phyloP scores from a whole-genome alignment of 2,888 invertebrate genomes.

The Drosophila anomalata region DNA sequence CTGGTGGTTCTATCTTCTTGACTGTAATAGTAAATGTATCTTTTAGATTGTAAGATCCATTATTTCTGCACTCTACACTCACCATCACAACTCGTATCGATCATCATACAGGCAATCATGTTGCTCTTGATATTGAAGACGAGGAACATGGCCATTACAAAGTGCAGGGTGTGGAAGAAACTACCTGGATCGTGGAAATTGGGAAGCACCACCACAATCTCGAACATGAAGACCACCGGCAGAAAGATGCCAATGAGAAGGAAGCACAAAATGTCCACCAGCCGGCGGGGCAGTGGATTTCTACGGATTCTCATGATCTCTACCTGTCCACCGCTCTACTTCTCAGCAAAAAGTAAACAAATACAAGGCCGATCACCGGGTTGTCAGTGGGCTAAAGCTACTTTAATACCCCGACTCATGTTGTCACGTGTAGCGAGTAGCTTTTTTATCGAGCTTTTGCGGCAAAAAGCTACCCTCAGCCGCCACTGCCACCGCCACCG shows the following conservation, averaged over 20 bases:
- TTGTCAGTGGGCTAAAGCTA: background rate
- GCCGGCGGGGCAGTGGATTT: constrained; percentile 65
- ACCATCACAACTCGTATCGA: constrained; percentile 90
- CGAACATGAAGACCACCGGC: constrained; percentile 78
- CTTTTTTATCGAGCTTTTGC: constrained; percentile 4
- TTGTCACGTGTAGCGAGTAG: constrained; percentile 2
- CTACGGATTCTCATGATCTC: constrained; percentile 57
- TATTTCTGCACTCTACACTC: constrained; percentile 53
- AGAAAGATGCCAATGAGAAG: constrained; percentile 65
- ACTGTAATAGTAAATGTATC: background rate
- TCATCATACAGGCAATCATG: constrained; percentile 89
- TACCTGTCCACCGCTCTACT: background rate
- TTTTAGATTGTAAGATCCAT: background rate
- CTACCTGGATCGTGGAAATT: constrained; percentile 86
- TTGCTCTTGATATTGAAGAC: constrained; percentile 91
- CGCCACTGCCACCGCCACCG: background rate
- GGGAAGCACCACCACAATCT: constrained; percentile 89
- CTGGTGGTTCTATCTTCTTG: constrained; percentile 24
- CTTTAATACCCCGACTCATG: background rate
- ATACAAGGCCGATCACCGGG: constrained; percentile 20
- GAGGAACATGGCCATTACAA: constrained; percentile 88
- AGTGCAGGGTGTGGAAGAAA: constrained; percentile 86
- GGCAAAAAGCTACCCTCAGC: background rate
- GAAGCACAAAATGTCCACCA: constrained; percentile 74
- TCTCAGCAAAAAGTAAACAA: constrained; percentile 21